Percentiles rank a stretch among this genome's conserved stretches.
phyloP scores from a whole-genome alignment of 2,113 vertebrate species.

The Xyliphius kryptos region DNA sequence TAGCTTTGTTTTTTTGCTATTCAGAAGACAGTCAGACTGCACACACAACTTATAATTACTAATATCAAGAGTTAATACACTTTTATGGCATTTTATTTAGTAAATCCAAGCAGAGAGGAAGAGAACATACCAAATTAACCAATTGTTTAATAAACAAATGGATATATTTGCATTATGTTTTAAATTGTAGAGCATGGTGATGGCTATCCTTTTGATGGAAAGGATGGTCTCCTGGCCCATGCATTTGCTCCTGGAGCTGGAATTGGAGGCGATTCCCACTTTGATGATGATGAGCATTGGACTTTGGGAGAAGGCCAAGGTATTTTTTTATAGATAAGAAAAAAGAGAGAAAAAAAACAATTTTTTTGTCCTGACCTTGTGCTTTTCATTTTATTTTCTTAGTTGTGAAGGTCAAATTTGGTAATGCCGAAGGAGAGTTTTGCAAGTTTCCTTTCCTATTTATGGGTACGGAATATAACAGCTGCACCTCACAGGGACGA shows the following conservation, averaged over 20 bases:
- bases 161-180: not conserved
- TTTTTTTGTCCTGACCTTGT: not conserved
- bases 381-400: not conserved
- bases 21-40: not conserved
- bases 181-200: slow-evolving; percentile 84
- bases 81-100: too few species aligned
- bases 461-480: slow-evolving; percentile 85
- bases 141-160: too few species aligned
- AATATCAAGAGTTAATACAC: too few species aligned
- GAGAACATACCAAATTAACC: too few species aligned
- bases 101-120: too few species aligned
- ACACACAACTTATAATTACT: too few species aligned
- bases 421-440: slow-evolving; percentile 92
- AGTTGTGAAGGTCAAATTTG: slow-evolving; percentile 96
- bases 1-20: not conserved
- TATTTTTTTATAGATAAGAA: slow-evolving; percentile 45
- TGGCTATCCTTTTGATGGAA: slow-evolving; percentile 96
- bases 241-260: slow-evolving; percentile 91
- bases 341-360: not conserved
- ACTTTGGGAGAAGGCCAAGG: slow-evolving; percentile 95
- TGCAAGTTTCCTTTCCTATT: slow-evolving; percentile 96
- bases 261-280: slow-evolving; percentile 94
- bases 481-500: slow-evolving; percentile 83
- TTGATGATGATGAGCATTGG: slow-evolving; percentile 97
- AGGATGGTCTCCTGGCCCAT: slow-evolving; percentile 93